Evolutionary conservation across 92 coral and sea anemone species (phyloP).

Genomic region (Phymanthus crucifer): DNA sequence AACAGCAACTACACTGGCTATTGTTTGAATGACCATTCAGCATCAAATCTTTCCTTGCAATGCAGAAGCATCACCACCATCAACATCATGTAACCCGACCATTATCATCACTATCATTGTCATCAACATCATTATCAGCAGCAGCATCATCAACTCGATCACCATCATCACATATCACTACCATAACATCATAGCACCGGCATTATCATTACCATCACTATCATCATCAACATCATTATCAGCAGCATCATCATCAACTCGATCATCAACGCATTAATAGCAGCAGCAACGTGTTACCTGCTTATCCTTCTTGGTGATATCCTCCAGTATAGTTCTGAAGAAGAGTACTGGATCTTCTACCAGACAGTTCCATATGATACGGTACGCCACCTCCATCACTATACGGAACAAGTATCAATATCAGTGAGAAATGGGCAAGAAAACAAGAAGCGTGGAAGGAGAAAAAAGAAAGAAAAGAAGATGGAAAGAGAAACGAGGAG

Average conservation of each 20-base stretch:
- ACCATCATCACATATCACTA: no score
- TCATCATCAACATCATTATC: neutral
- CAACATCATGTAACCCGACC: no score
- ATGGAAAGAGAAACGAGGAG: neutral
- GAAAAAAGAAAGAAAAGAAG: neutral
- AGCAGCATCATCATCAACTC: neutral
- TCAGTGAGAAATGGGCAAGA: neutral
- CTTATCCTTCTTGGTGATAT: slow-evolving; percentile 89
- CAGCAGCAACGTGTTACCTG: slow-evolving; percentile 63
- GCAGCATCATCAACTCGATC: no score
- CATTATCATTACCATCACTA: neutral
- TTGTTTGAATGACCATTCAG: no score
- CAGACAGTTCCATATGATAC: slow-evolving; percentile 86
- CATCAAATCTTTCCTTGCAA: no score
- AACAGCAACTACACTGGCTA: neutral
- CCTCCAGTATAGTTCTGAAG: slow-evolving; percentile 89
- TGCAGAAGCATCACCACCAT: no score
- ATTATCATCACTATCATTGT: no score
- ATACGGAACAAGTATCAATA: neutral
- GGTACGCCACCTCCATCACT: slow-evolving; percentile 92
- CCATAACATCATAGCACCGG: neutral
- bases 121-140: no score
- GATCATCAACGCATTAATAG: neutral
- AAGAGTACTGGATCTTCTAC: slow-evolving; percentile 93
- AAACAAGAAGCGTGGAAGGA: neutral